phyloP scores from a whole-genome alignment of 2,797 vertebrate species.

The Serranus cabrilla region DNA sequence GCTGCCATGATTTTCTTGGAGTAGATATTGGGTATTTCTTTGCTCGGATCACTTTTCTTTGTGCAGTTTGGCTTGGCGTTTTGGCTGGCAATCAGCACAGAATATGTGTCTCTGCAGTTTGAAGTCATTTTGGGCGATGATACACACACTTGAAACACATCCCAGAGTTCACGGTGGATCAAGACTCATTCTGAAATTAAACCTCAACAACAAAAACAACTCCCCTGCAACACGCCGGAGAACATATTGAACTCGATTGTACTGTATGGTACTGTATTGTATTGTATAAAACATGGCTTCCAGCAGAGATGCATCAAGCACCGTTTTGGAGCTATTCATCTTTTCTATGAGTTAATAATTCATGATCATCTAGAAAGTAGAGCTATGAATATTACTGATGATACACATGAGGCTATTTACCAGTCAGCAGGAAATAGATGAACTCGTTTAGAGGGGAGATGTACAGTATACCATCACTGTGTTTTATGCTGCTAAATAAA shows the following conservation, averaged over 20 bases:
- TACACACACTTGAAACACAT: slow-evolving; percentile 63
- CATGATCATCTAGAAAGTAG: slow-evolving; percentile 81
- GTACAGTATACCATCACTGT: slow-evolving; percentile 66
- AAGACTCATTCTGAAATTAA: slow-evolving; percentile 60
- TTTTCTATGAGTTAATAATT: slow-evolving; percentile 83
- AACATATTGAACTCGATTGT: slow-evolving; percentile 42
- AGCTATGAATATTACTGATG: slow-evolving; percentile 84
- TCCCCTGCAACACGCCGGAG: slow-evolving; percentile 20
- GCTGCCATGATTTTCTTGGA: slow-evolving; percentile 56
- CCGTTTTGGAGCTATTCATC: slow-evolving; percentile 78
- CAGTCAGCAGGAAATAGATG: slow-evolving; percentile 81
- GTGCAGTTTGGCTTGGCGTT: slow-evolving; percentile 56
- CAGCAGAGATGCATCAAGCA: slow-evolving; percentile 74
- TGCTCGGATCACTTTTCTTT: slow-evolving; percentile 61
- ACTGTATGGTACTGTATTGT: slow-evolving; percentile 39
- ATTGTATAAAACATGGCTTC: slow-evolving; percentile 66
- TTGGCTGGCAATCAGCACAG: slow-evolving; percentile 63
- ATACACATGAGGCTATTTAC: slow-evolving; percentile 85
- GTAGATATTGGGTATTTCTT: slow-evolving; percentile 47
- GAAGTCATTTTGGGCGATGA: slow-evolving; percentile 62
- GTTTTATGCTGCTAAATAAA: slow-evolving; percentile 75
- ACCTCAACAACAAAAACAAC: slow-evolving; percentile 55
- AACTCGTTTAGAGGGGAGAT: slow-evolving; percentile 75
- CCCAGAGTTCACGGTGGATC: slow-evolving; percentile 73
- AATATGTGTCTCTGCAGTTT: slow-evolving; percentile 54